phyloP scores from a whole-genome alignment of 2,888 invertebrate genomes.

The Catocala sponsa region DNA sequence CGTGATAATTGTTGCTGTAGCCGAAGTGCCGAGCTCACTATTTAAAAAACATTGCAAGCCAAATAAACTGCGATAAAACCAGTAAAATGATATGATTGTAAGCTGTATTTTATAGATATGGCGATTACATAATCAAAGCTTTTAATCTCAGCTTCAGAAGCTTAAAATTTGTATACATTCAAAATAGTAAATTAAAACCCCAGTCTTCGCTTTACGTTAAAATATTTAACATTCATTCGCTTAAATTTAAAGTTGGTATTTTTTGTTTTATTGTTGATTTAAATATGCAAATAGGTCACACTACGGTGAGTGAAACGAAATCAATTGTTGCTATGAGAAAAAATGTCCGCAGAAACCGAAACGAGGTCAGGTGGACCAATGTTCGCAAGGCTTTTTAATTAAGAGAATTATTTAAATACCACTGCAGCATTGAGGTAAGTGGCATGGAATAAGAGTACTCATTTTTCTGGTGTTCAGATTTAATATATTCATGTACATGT shows the following conservation, averaged over 20 bases:
- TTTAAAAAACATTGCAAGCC: too few species aligned
- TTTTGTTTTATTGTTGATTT: slow-evolving; percentile 23
- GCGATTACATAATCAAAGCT: too few species aligned
- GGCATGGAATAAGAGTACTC: slow-evolving; percentile 12
- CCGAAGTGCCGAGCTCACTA: too few species aligned
- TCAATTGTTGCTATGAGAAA: slow-evolving; percentile 18
- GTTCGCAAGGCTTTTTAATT: slow-evolving; percentile 25
- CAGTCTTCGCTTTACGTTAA: slow-evolving; percentile 1
- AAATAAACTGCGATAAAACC: too few species aligned
- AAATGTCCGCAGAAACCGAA: slow-evolving; percentile 38
- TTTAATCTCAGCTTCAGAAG: too few species aligned
- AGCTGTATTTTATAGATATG: too few species aligned
- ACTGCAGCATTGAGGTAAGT: slow-evolving; percentile 19
- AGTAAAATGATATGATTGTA: too few species aligned
- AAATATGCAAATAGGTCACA: slow-evolving; percentile 39
- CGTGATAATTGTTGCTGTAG: too few species aligned
- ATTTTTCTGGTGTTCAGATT: slow-evolving; percentile 1
- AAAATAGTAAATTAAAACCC: not conserved
- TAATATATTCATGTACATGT: not conserved
- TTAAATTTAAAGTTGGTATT: slow-evolving; percentile 25
- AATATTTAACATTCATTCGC: slow-evolving; percentile 17
- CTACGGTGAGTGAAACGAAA: slow-evolving; percentile 23
- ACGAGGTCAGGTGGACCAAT: slow-evolving; percentile 49
- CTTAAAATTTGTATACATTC: too few species aligned
- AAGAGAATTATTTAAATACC: slow-evolving; percentile 27